A percentile compares a stretch with the other conserved stretches of the same genome.
phyloP scores from a whole-genome alignment of 2,113 vertebrate genomes.

The Cinclus mexicanus region DNA sequence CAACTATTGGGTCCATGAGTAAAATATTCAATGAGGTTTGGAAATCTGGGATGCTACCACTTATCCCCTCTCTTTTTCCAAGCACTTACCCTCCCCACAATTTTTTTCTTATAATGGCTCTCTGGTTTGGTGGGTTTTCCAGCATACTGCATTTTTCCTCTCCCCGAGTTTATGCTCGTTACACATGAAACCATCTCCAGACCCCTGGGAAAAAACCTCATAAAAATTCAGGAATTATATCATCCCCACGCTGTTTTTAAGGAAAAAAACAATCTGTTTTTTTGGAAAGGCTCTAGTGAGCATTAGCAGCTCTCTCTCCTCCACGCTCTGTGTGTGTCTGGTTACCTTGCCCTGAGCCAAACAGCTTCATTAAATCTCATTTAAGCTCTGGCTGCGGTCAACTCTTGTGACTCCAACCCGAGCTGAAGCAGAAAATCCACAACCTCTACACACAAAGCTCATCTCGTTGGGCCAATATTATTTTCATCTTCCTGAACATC shows the following conservation, averaged over 20 bases:
- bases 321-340: neutral
- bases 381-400: neutral
- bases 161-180: neutral
- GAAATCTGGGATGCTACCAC: constrained; percentile 26
- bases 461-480: neutral
- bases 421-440: constrained; percentile 31
- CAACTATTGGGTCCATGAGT: neutral
- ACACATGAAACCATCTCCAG: constrained; percentile 9
- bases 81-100: neutral
- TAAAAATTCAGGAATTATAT: constrained; percentile 66
- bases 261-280: constrained; percentile 48
- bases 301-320: neutral
- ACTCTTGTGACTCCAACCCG: constrained; percentile 34
- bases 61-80: constrained; percentile 27
- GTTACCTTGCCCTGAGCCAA: constrained; percentile 46
- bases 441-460: neutral
- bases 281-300: constrained; percentile 25
- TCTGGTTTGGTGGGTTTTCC: constrained; percentile 41
- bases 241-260: constrained; percentile 46
- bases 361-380: constrained; percentile 14
- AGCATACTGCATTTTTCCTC: constrained; percentile 21
- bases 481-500: constrained; percentile 48
- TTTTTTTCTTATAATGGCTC: neutral
- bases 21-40: constrained; percentile 28
- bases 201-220: constrained; percentile 44